Evolutionary conservation across 1,140 invertebrate genomes (phyloP).

Genomic region (Coelopa frigida): DNA sequence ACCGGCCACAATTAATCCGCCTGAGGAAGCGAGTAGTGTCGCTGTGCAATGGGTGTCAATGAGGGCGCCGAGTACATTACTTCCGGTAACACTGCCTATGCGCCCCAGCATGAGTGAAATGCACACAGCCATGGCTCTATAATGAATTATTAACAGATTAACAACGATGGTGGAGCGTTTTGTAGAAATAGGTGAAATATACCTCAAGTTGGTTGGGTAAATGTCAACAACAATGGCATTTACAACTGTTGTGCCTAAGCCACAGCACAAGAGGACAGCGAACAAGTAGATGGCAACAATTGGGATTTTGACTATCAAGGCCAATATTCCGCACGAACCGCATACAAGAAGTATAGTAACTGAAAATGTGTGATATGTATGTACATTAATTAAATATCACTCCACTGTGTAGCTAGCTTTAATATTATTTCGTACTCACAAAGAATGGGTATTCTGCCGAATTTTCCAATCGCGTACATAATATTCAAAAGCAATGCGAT

Average conservation of each 20-base stretch:
- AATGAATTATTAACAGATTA: slow-evolving; percentile 8
- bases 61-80: slow-evolving; percentile 14
- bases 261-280: slow-evolving; percentile 17
- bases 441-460: slow-evolving; percentile 12
- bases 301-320: slow-evolving; percentile 9
- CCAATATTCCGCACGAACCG: slow-evolving; percentile 13
- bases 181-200: not conserved
- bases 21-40: slow-evolving; percentile 11
- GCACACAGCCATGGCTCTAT: slow-evolving; percentile 30
- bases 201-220: slow-evolving; percentile 32
- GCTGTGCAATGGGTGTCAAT: slow-evolving; percentile 16
- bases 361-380: not conserved
- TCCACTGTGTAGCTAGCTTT: not conserved
- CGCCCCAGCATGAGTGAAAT: slow-evolving; percentile 29
- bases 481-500: slow-evolving; percentile 3
- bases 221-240: slow-evolving; percentile 32
- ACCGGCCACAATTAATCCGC: slow-evolving; percentile 10
- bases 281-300: slow-evolving; percentile 15
- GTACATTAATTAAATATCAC: not conserved
- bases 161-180: not conserved
- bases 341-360: slow-evolving; percentile 9
- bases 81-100: slow-evolving; percentile 23
- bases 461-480: slow-evolving; percentile 10
- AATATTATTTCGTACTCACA: slow-evolving; percentile 13
- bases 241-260: slow-evolving; percentile 22